Evolutionary conservation across 2,113 vertebrate genomes (phyloP).

Genomic region (Cervus canadensis): DNA sequence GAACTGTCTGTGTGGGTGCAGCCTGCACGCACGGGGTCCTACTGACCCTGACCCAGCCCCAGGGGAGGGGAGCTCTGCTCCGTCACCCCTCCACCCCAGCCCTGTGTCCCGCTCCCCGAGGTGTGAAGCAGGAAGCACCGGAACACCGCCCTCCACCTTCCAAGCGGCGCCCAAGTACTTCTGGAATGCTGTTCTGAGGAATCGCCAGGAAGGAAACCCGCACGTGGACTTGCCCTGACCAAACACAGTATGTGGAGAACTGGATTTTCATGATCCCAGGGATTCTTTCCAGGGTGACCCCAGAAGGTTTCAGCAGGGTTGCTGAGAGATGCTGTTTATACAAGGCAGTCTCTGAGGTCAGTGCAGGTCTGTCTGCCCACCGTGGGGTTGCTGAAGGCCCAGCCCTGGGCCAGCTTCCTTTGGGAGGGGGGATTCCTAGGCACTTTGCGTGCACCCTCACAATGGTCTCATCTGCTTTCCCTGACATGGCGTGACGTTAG

Average conservation of each 20-base stretch:
- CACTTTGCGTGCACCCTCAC: rapidly evolving
- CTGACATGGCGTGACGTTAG: rapidly evolving
- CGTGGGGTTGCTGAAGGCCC: background rate
- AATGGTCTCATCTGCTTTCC: background rate
- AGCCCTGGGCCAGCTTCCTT: background rate
- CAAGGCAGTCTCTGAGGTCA: slow-evolving; percentile 53
- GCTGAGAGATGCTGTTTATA: slow-evolving; percentile 64
- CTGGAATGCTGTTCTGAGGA: background rate
- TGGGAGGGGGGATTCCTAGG: rapidly evolving
- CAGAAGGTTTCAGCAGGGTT: slow-evolving; percentile 51
- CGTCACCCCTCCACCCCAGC: background rate
- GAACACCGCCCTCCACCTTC: background rate
- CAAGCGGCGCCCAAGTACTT: background rate
- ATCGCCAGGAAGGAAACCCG: too few species aligned
- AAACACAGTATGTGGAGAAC: background rate
- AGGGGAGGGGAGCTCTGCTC: background rate
- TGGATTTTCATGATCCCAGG: slow-evolving; percentile 68
- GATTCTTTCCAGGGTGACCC: slow-evolving; percentile 64
- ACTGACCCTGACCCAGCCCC: background rate
- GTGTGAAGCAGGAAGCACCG: background rate
- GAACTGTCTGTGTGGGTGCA: background rate
- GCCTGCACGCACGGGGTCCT: background rate
- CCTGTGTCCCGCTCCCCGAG: background rate
- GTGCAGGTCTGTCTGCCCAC: background rate
- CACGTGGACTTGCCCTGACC: background rate